phyloP scores from a whole-genome alignment of 1,140 invertebrate genomes.

The Formica exsecta region DNA sequence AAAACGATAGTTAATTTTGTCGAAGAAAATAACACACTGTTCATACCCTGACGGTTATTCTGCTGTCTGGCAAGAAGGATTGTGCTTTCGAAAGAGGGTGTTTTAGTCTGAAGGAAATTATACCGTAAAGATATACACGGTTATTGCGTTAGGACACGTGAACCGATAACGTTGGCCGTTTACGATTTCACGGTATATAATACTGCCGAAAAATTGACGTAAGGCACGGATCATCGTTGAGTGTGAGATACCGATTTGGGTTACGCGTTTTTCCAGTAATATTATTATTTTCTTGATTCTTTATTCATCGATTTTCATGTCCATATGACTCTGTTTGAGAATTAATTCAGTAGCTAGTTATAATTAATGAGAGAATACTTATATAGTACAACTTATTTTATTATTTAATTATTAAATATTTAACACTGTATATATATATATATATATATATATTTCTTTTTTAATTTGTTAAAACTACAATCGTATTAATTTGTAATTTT shows the following conservation, averaged over 20 bases:
- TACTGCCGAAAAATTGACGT: constrained; percentile 40
- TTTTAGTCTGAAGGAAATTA: constrained; percentile 68
- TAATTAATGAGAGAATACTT: not conserved
- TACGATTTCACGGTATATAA: constrained; percentile 32
- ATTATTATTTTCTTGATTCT: not conserved
- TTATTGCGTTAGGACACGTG: constrained; percentile 53
- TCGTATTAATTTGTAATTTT: not conserved
- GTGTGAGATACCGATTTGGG: constrained; percentile 5
- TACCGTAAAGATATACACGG: constrained; percentile 65
- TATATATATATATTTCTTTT: too few species aligned
- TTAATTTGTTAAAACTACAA: not conserved
- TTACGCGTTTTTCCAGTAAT: not conserved
- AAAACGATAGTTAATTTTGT: constrained; percentile 36
- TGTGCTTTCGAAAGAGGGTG: constrained; percentile 64
- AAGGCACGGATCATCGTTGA: constrained; percentile 21
- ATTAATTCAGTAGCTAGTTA: constrained; percentile 3
- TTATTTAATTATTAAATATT: too few species aligned
- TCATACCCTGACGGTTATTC: constrained; percentile 22
- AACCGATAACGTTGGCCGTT: constrained; percentile 36
- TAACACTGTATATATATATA: too few species aligned
- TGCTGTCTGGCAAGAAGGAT: constrained; percentile 26
- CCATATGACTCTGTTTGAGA: not conserved
- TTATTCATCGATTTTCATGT: not conserved
- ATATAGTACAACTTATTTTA: not conserved
- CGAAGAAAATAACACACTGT: constrained; percentile 67